These are phyloP conservation scores for Philereme transversata DNA, from an alignment of 2,888 invertebrate species.

Conservation along the genomic window DNA sequence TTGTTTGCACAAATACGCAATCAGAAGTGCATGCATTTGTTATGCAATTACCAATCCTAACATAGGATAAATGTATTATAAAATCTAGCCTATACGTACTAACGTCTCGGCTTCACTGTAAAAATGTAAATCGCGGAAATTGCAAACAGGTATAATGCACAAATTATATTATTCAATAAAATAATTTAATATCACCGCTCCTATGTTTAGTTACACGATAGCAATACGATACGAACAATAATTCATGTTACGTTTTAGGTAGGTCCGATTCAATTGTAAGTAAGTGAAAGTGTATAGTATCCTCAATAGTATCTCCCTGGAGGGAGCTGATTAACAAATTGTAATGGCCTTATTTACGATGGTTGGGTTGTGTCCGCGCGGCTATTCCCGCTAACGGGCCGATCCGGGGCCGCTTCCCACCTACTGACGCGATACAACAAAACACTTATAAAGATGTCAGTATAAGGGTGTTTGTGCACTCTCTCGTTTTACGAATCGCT, in stretches of 20 bases:
- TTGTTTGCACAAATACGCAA: not conserved
- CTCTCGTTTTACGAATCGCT: too few species aligned
- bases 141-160: constrained; percentile 74
- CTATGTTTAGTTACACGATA: constrained; percentile 49
- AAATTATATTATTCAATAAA: constrained; percentile 54
- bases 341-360: constrained; percentile 74
- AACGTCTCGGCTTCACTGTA: constrained; percentile 69
- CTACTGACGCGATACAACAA: constrained; percentile 2
- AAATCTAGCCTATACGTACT: constrained; percentile 62
- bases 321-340: constrained; percentile 55
- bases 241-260: constrained; percentile 70
- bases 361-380: constrained; percentile 44
- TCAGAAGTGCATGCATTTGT: constrained; percentile 37
- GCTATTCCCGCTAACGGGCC: constrained; percentile 8
- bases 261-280: constrained; percentile 79
- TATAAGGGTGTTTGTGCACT: too few species aligned
- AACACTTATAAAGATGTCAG: not conserved
- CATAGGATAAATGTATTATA: constrained; percentile 73
- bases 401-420: constrained; percentile 6
- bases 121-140: constrained; percentile 70
- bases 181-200: constrained; percentile 57
- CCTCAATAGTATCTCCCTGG: constrained; percentile 66
- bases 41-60: constrained; percentile 64
- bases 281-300: constrained; percentile 81
- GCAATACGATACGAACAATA: constrained; percentile 77